Percentiles rank a stretch among this genome's conserved stretches.
phyloP scores from a whole-genome alignment of 2,113 vertebrate genomes.

The Geothlypis trichas region DNA sequence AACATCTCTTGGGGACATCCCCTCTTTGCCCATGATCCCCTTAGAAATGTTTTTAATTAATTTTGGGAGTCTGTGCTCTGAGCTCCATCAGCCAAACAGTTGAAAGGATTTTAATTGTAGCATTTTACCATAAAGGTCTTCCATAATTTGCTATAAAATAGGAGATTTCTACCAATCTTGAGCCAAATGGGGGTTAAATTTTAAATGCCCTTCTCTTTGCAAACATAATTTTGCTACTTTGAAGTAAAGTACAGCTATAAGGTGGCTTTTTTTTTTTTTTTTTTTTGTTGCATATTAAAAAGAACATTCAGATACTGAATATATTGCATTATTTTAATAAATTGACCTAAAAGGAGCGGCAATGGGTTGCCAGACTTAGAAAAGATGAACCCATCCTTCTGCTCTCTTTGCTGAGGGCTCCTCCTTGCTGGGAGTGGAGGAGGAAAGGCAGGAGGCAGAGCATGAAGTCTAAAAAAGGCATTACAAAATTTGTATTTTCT shows the following conservation, averaged over 20 bases:
- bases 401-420: neutral
- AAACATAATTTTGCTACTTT: neutral
- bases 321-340: neutral
- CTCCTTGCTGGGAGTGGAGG: neutral
- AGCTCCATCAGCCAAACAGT: rapidly evolving
- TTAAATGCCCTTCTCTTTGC: neutral
- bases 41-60: neutral
- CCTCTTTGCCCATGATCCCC: neutral
- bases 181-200: neutral
- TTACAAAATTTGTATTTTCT: neutral
- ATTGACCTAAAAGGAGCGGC: neutral
- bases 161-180: rapidly evolving
- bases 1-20: neutral
- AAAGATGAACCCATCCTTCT: neutral
- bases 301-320: neutral
- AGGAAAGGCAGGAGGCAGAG: neutral
- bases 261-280: neutral
- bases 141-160: neutral
- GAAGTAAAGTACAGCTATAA: neutral
- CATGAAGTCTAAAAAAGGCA: neutral
- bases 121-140: neutral
- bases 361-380: neutral
- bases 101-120: neutral
- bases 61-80: neutral
- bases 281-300: neutral